Percentiles rank a stretch among this genome's conserved stretches.
These are phyloP conservation scores for Drosophila baimaii DNA, from an alignment of 1,140 invertebrate species.

Conservation along the genomic window DNA sequence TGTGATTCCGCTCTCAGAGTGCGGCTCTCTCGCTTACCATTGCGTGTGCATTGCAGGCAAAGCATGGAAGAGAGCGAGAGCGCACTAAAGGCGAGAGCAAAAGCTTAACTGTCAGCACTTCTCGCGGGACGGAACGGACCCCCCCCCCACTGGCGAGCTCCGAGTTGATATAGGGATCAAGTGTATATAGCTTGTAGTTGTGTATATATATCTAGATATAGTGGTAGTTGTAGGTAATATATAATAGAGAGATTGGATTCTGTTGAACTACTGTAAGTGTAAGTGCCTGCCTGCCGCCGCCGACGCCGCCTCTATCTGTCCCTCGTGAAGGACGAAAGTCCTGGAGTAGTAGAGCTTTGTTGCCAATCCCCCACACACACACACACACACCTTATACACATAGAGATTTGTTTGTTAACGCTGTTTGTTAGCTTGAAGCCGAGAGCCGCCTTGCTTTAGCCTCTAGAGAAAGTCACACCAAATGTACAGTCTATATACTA, in stretches of 20 bases:
- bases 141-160: too few species aligned
- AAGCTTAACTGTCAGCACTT: too few species aligned
- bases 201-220: slow-evolving; percentile 10
- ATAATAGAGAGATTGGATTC: slow-evolving; percentile 36
- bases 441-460: slow-evolving; percentile 13
- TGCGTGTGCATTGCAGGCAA: background rate
- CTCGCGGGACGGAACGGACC: too few species aligned
- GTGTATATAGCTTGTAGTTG: slow-evolving; percentile 34
- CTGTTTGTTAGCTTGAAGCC: slow-evolving; percentile 65
- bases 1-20: too few species aligned
- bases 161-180: background rate
- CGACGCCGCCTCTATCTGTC: slow-evolving; percentile 3
- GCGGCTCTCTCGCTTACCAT: too few species aligned
- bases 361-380: slow-evolving; percentile 34
- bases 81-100: background rate
- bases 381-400: background rate
- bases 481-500: slow-evolving; percentile 43
- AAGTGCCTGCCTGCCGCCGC: slow-evolving; percentile 31
- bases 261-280: slow-evolving; percentile 43
- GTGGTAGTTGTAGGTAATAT: background rate
- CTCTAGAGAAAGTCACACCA: slow-evolving; percentile 4
- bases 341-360: slow-evolving; percentile 43
- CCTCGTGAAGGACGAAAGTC: too few species aligned
- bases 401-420: slow-evolving; percentile 56
- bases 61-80: background rate